Evolutionary conservation across 1,140 invertebrate genomes (phyloP).

Genomic region (Nylanderia fulva): DNA sequence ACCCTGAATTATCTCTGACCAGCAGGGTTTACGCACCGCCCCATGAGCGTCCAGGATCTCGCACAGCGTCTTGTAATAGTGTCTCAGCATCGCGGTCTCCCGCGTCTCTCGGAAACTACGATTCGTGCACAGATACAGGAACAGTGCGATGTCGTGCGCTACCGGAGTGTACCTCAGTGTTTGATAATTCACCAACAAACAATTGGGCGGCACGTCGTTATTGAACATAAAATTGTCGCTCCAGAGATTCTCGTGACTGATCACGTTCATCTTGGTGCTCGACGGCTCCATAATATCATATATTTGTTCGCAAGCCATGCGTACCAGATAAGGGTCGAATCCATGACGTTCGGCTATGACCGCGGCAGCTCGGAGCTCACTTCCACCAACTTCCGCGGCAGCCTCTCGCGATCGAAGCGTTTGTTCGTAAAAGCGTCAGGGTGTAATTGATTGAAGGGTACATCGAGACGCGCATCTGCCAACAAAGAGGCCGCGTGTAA

Average conservation of each 20-base stretch:
- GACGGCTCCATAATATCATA: conserved; percentile 85
- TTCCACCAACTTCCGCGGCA: conserved; percentile 70
- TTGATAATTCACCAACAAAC: conserved; percentile 88
- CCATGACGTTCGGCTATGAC: conserved; percentile 73
- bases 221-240: conserved; percentile 88
- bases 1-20: conserved; percentile 76
- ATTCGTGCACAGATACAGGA: conserved; percentile 80
- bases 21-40: conserved; percentile 67
- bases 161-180: conserved; percentile 85
- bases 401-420: conserved; percentile 81
- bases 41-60: conserved; percentile 62
- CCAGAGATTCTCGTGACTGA: conserved; percentile 89
- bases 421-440: conserved; percentile 85
- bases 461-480: conserved; percentile 84
- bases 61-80: conserved; percentile 80
- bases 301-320: conserved; percentile 79
- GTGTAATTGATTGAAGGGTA: conserved; percentile 81
- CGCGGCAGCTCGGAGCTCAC: conserved; percentile 73
- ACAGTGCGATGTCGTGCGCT: conserved; percentile 84
- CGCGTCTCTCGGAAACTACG: conserved; percentile 75
- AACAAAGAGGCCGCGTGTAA: conserved; percentile 87
- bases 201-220: conserved; percentile 80
- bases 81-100: conserved; percentile 75
- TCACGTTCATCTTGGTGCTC: conserved; percentile 85
- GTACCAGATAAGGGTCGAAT: conserved; percentile 75